phyloP scores from a whole-genome alignment of 2,888 invertebrate genomes.

The Hyalella azteca region DNA sequence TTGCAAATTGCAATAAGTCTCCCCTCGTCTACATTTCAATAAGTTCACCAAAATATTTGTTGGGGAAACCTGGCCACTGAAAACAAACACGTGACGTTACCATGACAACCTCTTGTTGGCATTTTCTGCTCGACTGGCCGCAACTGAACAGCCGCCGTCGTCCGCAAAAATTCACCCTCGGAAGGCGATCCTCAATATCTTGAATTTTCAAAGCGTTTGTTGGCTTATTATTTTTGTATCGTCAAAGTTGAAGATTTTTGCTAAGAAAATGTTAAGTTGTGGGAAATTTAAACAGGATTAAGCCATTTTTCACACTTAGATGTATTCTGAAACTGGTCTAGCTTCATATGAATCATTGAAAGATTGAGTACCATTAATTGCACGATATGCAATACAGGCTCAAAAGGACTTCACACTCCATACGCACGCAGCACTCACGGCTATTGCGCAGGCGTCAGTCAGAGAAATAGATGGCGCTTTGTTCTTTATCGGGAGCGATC shows the following conservation, averaged over 20 bases:
- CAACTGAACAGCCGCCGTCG: background rate
- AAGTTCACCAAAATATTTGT: slow-evolving; percentile 18
- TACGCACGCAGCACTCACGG: slow-evolving; percentile 6
- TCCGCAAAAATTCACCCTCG: background rate
- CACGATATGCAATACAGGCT: too few relatives aligned
- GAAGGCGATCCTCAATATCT: background rate
- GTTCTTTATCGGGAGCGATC: slow-evolving; percentile 25
- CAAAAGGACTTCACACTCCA: too few relatives aligned
- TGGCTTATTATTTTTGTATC: background rate
- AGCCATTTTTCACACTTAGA: too few relatives aligned
- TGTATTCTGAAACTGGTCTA: too few relatives aligned
- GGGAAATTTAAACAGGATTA: background rate
- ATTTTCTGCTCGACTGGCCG: slow-evolving; percentile 5
- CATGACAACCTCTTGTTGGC: slow-evolving; percentile 12
- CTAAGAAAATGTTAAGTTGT: background rate
- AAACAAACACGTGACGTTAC: slow-evolving; percentile 30
- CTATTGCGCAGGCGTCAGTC: background rate
- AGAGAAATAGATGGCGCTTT: slow-evolving; percentile 22
- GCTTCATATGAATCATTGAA: too few relatives aligned
- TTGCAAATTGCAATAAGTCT: background rate
- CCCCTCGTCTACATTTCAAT: slow-evolving; percentile 4
- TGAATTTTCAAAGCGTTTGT: background rate
- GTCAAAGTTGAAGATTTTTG: background rate
- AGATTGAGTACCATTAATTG: too few relatives aligned
- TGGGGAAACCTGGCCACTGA: slow-evolving; percentile 1